Evolutionary conservation across 2,797 vertebrate genomes (phyloP).

Genomic region (Chrosomus eos): DNA sequence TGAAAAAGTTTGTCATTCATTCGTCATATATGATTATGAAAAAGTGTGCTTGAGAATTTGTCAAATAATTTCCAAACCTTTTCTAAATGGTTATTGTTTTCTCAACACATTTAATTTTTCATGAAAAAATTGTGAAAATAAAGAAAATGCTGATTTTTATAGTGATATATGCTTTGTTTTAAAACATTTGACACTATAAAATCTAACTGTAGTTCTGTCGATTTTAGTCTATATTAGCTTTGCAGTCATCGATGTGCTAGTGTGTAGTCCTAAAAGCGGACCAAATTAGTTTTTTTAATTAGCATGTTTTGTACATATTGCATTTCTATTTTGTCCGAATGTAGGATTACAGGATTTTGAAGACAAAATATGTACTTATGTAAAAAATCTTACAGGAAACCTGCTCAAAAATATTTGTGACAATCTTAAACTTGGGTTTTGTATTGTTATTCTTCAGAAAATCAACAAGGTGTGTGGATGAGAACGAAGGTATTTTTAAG

Average conservation of each 20-base stretch:
- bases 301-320: background rate
- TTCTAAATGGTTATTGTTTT: background rate
- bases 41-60: background rate
- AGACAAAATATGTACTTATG: background rate
- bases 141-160: background rate
- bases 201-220: background rate
- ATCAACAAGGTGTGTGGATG: background rate
- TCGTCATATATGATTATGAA: conserved; percentile 39
- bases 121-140: background rate
- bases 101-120: too few species aligned
- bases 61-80: background rate
- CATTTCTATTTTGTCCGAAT: background rate
- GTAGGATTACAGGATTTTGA: background rate
- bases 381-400: background rate
- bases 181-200: too few species aligned
- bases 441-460: background rate
- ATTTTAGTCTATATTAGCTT: background rate
- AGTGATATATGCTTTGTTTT: too few species aligned
- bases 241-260: background rate
- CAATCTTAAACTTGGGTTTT: background rate
- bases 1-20: conserved; percentile 31
- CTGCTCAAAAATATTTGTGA: background rate
- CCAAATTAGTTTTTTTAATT: background rate
- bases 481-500: background rate
- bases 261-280: background rate